Base-by-base conservation (phyloP, 1,140 invertebrate species). In the Nautilus pompilius region DNA sequence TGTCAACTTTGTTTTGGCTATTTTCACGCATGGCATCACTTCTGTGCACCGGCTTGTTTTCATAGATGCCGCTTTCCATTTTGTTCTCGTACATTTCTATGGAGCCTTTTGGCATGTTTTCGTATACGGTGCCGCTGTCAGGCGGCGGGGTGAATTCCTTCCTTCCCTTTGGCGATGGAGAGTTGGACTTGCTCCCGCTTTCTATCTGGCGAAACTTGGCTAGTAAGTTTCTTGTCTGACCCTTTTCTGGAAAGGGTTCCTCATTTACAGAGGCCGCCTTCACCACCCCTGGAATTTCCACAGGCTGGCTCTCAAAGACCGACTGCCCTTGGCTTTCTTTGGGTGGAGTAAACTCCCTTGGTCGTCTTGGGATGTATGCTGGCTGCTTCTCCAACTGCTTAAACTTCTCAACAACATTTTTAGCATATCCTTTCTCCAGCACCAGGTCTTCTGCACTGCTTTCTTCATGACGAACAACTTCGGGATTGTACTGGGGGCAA, bases 401-500 rank as follows among this genome's bases (percentile, higher is more conserved):
- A 54, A 77, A 79, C 59, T 70, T 74, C 26, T 72, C 72, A 30
- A 75, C 58, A 13, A 79, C 62, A 67, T 74, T 78, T 63, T 66
- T 75, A 62, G 77, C 76, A 22, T 28, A 69, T 17, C 77, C 77
- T 60, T 71, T n/a, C 58, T 79, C 73, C 26, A 74, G 76, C 24
- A 70, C 32, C 32, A 62, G 57, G 15, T 79, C 77, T 33, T 79
- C 75, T 8, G 53, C 22, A 13, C 28, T 64, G 34, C 36, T 69
- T 59, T 33, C 65, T 41, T 67, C 72, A 15, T 74, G 71, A 29
- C 68, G 70, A 48, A 79, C 70, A 59, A 69, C 73, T 17, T 68
- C 65, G 15, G 69, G 59, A 34, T 62, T 54, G 17, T 46, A 8
- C 41, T 10, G 58, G 26, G 8, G 60, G 22, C n/a, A 36, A 28